phyloP scores from a whole-genome alignment of 1,140 invertebrate genomes.

The Ganaspis sp. region DNA sequence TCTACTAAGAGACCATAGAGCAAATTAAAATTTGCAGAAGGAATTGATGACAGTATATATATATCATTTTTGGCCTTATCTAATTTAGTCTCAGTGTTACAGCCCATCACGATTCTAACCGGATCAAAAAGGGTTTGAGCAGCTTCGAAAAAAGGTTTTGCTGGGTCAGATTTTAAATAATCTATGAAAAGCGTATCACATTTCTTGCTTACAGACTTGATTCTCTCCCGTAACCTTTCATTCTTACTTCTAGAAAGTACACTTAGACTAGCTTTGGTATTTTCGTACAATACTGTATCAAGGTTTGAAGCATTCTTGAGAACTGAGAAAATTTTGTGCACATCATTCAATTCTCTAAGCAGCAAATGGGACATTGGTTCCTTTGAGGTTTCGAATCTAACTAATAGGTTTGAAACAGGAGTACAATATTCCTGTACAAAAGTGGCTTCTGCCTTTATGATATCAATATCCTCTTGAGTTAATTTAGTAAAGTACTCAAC shows the following conservation, averaged over 20 bases:
- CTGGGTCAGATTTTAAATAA: not conserved
- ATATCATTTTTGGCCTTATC: not conserved
- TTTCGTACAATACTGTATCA: too few relatives aligned
- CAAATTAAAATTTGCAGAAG: not conserved
- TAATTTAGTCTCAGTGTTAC: not conserved
- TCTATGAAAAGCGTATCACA: not conserved
- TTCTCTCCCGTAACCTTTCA: too few relatives aligned
- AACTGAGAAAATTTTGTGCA: too few relatives aligned
- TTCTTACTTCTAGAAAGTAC: too few relatives aligned
- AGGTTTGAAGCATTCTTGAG: too few relatives aligned
- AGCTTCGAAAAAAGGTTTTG: not conserved
- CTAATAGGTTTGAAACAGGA: not conserved
- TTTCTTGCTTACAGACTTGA: too few relatives aligned
- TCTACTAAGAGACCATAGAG: not conserved
- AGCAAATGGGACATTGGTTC: too few relatives aligned
- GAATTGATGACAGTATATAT: not conserved
- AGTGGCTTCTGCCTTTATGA: not conserved
- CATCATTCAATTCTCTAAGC: too few relatives aligned
- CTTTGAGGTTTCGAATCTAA: too few relatives aligned
- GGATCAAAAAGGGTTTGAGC: not conserved
- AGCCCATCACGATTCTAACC: not conserved
- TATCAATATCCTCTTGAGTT: not conserved
- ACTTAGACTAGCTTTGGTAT: too few relatives aligned
- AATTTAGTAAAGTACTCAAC: not conserved
- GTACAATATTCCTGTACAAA: not conserved